Conservation (phyloP, 2,797 vertebrate genomes). For the Leptoclinus maculatus region DNA sequence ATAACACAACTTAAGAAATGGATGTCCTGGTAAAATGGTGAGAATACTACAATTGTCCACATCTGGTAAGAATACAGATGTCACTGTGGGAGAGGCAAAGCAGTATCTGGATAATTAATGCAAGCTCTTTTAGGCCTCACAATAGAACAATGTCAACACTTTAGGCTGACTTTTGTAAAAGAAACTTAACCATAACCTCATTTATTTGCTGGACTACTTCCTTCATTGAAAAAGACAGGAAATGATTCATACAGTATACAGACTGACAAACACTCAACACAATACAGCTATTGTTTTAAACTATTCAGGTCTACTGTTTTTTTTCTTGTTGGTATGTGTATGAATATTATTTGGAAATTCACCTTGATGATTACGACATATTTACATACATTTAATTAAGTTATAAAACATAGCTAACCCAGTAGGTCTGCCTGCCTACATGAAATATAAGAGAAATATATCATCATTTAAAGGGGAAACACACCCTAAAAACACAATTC, state of each 20-base stretch:
- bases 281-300: not conserved
- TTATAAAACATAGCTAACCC: not conserved
- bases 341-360: constrained; percentile 11
- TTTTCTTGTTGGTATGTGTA: not conserved
- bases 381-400: not conserved
- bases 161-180: constrained; percentile 25
- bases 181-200: constrained; percentile 16
- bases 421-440: not conserved
- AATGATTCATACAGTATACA: constrained; percentile 3
- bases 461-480: not conserved
- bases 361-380: not conserved
- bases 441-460: not conserved
- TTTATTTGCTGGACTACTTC: constrained; percentile 47
- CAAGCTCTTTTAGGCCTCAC: constrained; percentile 8
- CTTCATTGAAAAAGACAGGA: constrained; percentile 48
- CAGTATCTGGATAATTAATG: constrained; percentile 31
- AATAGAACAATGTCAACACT: constrained; percentile 45
- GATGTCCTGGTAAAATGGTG: not conserved
- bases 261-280: constrained; percentile 1
- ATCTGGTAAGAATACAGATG: constrained; percentile 27
- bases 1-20: not conserved
- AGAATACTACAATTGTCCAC: not conserved
- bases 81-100: constrained; percentile 13
- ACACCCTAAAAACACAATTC: not conserved
- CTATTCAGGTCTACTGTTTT: not conserved